Conservation (phyloP, 1,140 invertebrate genomes). For the Aphelenchoides fujianensis region DNA sequence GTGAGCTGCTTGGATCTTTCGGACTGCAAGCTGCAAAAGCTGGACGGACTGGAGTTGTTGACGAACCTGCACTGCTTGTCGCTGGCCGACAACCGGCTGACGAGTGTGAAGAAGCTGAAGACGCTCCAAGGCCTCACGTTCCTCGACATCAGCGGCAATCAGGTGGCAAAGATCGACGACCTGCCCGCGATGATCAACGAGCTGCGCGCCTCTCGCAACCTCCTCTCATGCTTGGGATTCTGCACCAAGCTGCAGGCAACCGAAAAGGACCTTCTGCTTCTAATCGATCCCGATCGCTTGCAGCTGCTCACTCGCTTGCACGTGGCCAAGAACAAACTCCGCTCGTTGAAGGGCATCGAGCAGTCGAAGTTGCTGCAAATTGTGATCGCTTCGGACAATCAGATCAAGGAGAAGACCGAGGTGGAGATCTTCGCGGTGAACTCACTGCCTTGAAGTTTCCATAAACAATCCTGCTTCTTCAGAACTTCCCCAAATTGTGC, state of each 20-base stretch:
- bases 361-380: constrained; percentile 28
- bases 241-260: constrained; percentile 30
- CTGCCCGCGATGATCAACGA: constrained; percentile 29
- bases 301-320: constrained; percentile 32
- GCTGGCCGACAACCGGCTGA: constrained; percentile 32
- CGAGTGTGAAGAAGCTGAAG: constrained; percentile 28
- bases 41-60: constrained; percentile 35
- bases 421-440: constrained; percentile 34
- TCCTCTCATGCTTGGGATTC: constrained; percentile 20
- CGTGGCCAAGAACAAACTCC: constrained; percentile 26
- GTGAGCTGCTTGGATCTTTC: constrained; percentile 33
- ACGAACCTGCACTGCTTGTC: constrained; percentile 22
- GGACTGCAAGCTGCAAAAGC: constrained; percentile 29
- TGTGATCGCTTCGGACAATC: constrained; percentile 31
- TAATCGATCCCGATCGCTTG: no score
- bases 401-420: constrained; percentile 34
- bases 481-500: constrained; percentile 37
- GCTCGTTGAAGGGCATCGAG: constrained; percentile 36
- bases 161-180: constrained; percentile 40
- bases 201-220: constrained; percentile 22
- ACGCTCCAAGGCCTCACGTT: constrained; percentile 24
- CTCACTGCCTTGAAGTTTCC: not conserved
- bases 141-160: constrained; percentile 25
- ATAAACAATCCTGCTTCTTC: constrained; percentile 5
- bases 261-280: not conserved